Conservation (phyloP, 2,888 invertebrate species). For the Campoplex nolae region DNA sequence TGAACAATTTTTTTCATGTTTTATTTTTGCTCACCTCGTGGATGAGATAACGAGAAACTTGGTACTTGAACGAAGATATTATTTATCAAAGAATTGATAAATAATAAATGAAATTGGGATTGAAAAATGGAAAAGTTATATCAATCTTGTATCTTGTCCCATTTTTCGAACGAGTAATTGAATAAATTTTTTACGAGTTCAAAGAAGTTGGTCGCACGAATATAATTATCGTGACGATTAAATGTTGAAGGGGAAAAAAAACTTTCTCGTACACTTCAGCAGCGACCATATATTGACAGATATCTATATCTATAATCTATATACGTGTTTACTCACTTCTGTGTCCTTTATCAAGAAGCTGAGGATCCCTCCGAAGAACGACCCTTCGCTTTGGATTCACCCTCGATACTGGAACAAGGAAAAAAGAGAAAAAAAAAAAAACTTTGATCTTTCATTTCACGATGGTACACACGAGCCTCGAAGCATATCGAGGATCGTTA, state of each 20-base stretch:
- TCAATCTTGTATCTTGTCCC: neutral
- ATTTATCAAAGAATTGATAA: neutral
- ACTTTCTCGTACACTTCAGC: neutral
- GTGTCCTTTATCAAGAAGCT: conserved; percentile 91
- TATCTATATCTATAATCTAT: neutral
- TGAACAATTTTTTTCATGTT: neutral
- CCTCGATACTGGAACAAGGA: conserved; percentile 80
- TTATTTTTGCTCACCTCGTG: neutral
- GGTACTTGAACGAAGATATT: no score
- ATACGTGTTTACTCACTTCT: conserved; percentile 88
- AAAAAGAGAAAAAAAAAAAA: neutral
- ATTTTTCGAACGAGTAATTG: neutral
- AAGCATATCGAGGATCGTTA: conserved; percentile 54
- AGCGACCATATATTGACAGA: neutral
- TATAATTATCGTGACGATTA: neutral
- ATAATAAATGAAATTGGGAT: neutral
- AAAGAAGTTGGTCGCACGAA: neutral
- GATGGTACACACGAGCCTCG: neutral
- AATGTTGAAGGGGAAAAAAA: neutral
- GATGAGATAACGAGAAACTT: neutral
- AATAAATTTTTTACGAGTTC: neutral
- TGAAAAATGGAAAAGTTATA: no score
- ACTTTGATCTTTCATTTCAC: conserved; percentile 52
- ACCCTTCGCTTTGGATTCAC: conserved; percentile 90
- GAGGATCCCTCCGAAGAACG: conserved; percentile 90